Percentiles rank a stretch among this genome's conserved stretches.
These are phyloP conservation scores for Lepus oiostolus DNA, from an alignment of 2,797 vertebrate species.

Conservation along the genomic window DNA sequence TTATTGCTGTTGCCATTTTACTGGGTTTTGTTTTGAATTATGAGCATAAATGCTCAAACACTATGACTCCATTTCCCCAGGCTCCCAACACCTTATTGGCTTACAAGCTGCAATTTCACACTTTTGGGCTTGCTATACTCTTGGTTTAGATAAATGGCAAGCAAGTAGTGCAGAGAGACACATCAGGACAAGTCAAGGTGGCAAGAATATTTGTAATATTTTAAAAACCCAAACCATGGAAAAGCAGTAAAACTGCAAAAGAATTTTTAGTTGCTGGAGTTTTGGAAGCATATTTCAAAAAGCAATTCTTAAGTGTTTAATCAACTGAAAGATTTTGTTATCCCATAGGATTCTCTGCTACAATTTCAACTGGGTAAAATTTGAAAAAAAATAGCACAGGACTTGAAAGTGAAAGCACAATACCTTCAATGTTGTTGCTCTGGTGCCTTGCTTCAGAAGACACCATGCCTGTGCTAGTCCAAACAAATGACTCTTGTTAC, in stretches of 20 bases:
- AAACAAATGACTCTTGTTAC: not conserved
- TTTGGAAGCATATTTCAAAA: not conserved
- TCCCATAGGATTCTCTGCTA: conserved; percentile 12
- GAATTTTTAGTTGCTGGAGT: not conserved
- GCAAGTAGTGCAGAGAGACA: not conserved
- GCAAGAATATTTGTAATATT: not conserved
- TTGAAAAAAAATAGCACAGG: not conserved
- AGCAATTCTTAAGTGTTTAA: not conserved
- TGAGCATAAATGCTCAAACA: conserved; percentile 22
- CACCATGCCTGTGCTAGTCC: not conserved
- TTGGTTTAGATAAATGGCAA: not conserved
- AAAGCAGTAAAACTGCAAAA: not conserved
- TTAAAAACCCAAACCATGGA: not conserved
- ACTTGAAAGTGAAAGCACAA: not conserved
- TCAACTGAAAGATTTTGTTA: not conserved
- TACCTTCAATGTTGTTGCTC: not conserved
- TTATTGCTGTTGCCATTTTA: not conserved
- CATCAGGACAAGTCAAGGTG: conserved; percentile 26
- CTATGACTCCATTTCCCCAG: conserved; percentile 7
- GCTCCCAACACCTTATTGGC: not conserved
- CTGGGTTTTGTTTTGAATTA: conserved; percentile 39
- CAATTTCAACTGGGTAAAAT: conserved; percentile 15
- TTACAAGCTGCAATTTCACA: conserved; percentile 50
- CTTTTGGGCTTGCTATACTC: not conserved
- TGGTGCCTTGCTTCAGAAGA: not conserved